phyloP scores from a whole-genome alignment of 1,140 invertebrate species.

The Bombus consobrinus region DNA sequence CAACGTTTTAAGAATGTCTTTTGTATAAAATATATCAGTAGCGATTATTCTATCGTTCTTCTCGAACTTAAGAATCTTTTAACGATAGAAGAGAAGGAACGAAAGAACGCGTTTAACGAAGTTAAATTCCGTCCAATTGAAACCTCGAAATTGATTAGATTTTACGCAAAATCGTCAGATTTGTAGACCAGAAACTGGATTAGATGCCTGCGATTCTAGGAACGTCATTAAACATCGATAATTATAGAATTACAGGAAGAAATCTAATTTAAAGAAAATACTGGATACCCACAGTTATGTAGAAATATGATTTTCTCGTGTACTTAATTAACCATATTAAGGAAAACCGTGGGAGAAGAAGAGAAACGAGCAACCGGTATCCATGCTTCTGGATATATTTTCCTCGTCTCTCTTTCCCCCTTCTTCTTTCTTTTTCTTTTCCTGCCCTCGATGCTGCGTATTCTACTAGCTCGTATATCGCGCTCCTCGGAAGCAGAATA shows the following conservation, averaged over 20 bases:
- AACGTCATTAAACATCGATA: not conserved
- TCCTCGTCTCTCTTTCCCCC: not conserved
- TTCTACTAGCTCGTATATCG: slow-evolving; percentile 44
- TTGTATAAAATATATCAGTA: too few species aligned
- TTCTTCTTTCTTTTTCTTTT: slow-evolving; percentile 7
- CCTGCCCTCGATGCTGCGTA: slow-evolving; percentile 33
- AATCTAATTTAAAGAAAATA: not conserved
- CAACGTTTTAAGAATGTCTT: too few species aligned
- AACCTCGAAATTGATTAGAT: not conserved
- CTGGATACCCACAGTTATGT: not conserved
- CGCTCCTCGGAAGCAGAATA: slow-evolving; percentile 59
- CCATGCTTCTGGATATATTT: slow-evolving; percentile 35
- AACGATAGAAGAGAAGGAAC: not conserved
- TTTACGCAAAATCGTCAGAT: not conserved
- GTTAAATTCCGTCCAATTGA: not conserved
- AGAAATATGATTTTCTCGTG: slow-evolving; percentile 21
- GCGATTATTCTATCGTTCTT: not conserved
- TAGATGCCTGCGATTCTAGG: not conserved
- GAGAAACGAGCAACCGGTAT: slow-evolving; percentile 41
- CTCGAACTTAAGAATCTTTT: not conserved
- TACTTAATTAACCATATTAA: slow-evolving; percentile 51
- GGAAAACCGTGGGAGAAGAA: slow-evolving; percentile 46
- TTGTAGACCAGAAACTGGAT: not conserved
- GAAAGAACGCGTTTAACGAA: not conserved
- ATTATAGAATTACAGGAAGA: not conserved